Conservation (phyloP, 2,113 vertebrate species). For the Solenodon paradoxus region DNA sequence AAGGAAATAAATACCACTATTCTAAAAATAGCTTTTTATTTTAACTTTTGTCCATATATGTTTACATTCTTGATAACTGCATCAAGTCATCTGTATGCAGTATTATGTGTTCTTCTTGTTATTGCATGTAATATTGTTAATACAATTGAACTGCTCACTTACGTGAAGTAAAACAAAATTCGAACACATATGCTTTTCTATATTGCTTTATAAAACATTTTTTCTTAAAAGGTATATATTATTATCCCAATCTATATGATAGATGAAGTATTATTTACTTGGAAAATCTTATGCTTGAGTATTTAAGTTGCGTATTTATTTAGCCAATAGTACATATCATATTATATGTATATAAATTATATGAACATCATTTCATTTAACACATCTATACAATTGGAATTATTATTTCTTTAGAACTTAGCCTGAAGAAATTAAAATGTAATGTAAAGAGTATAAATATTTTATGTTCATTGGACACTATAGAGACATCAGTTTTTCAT, state of each 20-base stretch:
- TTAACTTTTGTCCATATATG: neutral
- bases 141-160: neutral
- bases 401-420: slow-evolving; percentile 4
- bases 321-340: neutral
- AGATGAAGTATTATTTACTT: neutral
- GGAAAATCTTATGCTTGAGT: neutral
- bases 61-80: neutral
- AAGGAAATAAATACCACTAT: neutral
- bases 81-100: neutral
- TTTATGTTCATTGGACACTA: neutral
- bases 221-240: neutral
- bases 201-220: neutral
- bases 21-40: neutral
- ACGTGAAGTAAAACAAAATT: neutral
- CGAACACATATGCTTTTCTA: neutral
- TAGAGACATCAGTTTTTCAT: neutral
- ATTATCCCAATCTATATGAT: neutral
- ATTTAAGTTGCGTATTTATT: neutral
- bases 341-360: neutral
- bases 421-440: neutral
- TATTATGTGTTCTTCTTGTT: neutral
- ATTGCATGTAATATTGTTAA: neutral
- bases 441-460: neutral
- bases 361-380: neutral
- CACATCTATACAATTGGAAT: neutral